Percentiles rank a stretch among this genome's conserved stretches.
Evolutionary conservation across 2,797 vertebrate species (phyloP).

Genomic region (Nothura maculosa): DNA sequence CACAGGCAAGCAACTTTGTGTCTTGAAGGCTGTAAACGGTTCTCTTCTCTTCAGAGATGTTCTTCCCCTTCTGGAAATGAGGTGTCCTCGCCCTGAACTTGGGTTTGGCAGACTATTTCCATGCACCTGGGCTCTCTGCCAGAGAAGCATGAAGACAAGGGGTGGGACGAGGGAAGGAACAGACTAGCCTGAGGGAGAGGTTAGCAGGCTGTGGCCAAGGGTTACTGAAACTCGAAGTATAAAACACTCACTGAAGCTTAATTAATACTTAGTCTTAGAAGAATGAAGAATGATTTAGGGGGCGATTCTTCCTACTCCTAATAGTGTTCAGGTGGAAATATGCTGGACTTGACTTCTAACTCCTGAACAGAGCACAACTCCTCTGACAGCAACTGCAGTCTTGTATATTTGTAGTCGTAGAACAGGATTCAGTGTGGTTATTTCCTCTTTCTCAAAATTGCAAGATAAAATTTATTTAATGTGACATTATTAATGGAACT

Average conservation of each 20-base stretch:
- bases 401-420: neutral
- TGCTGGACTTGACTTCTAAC: neutral
- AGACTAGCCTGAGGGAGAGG: neutral
- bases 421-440: accelerated
- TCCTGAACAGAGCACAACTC: neutral
- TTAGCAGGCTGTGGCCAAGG: constrained; percentile 27
- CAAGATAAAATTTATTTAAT: neutral
- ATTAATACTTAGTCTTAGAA: neutral
- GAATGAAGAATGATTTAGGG: neutral
- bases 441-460: neutral
- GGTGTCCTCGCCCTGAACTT: constrained; percentile 25
- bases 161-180: constrained; percentile 24
- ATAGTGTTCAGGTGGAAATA: neutral
- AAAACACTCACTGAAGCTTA: neutral
- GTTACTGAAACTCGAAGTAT: constrained; percentile 19
- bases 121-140: constrained; percentile 20
- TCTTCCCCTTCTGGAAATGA: neutral
- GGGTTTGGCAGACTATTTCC: constrained; percentile 34
- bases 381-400: neutral
- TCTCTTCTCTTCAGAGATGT: neutral
- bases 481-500: neutral
- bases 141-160: constrained; percentile 18
- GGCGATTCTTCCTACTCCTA: neutral
- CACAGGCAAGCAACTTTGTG: neutral
- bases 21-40: neutral